Evolutionary conservation across 1,140 invertebrate species (phyloP).

Genomic region (Caerostris extrusa): DNA sequence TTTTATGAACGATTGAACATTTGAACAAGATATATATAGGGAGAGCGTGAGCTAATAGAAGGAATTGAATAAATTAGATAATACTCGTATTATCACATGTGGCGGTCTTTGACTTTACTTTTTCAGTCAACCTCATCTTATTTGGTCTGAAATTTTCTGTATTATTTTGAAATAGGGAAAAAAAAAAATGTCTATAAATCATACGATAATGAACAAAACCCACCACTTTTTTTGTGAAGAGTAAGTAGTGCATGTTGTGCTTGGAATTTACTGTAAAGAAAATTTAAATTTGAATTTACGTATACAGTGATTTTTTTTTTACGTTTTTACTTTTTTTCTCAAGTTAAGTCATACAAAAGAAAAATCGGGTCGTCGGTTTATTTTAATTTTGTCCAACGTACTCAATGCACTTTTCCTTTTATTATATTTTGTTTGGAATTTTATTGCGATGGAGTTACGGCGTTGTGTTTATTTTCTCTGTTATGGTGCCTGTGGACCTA

Average conservation of each 20-base stretch:
- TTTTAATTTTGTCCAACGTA: background rate
- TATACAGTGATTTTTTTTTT: background rate
- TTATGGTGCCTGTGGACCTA: background rate
- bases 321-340: background rate
- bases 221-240: background rate
- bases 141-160: background rate
- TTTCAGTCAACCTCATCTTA: background rate
- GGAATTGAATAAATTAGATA: too few relatives aligned
- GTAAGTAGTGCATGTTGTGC: background rate
- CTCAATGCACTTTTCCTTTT: background rate
- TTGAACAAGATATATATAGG: too few relatives aligned
- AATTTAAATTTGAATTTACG: constrained; percentile 13
- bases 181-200: background rate
- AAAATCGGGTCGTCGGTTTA: background rate
- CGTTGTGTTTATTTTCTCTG: background rate
- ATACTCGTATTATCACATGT: too few relatives aligned
- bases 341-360: background rate
- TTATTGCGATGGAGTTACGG: background rate
- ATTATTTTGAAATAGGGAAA: background rate
- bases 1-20: too few relatives aligned
- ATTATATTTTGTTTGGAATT: background rate
- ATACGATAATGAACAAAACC: background rate
- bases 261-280: background rate
- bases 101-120: too few relatives aligned
- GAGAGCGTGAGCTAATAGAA: too few relatives aligned